phyloP scores from a whole-genome alignment of 2,113 vertebrate genomes.

The Melanotaenia duboulayi region DNA sequence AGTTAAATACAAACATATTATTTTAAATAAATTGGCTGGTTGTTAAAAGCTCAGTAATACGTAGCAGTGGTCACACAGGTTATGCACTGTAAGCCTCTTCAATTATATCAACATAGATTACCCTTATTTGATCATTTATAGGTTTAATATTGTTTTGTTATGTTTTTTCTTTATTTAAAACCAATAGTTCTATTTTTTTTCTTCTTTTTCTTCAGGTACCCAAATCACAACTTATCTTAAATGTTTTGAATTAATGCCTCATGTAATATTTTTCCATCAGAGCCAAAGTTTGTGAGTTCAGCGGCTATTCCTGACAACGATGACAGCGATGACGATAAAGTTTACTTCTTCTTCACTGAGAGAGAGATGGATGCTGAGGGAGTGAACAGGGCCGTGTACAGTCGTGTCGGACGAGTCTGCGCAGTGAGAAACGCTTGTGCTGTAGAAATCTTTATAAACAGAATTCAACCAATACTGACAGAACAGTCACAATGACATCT shows the following conservation, averaged over 20 bases:
- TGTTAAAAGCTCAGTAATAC: too few relatives aligned
- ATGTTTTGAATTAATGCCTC: not conserved
- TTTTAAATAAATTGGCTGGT: not conserved
- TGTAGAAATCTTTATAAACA: not conserved
- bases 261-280: slow-evolving; percentile 75
- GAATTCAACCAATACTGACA: not conserved
- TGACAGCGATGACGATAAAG: slow-evolving; percentile 93
- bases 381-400: slow-evolving; percentile 85
- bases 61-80: too few relatives aligned
- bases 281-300: slow-evolving; percentile 93
- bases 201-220: not conserved
- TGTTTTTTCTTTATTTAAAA: too few relatives aligned
- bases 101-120: not conserved
- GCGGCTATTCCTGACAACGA: slow-evolving; percentile 95
- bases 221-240: not conserved
- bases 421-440: slow-evolving; percentile 82
- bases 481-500: slow-evolving; percentile 14
- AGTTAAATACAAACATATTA: not conserved
- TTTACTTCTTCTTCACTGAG: slow-evolving; percentile 98
- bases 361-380: slow-evolving; percentile 88
- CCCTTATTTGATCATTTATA: not conserved
- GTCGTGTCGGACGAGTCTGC: slow-evolving; percentile 90
- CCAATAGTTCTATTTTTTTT: not conserved
- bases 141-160: not conserved
- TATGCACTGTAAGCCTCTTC: too few relatives aligned